Evolutionary conservation across 2,113 vertebrate species (phyloP).

Genomic region (Boulengeromyrus knoepffleri): DNA sequence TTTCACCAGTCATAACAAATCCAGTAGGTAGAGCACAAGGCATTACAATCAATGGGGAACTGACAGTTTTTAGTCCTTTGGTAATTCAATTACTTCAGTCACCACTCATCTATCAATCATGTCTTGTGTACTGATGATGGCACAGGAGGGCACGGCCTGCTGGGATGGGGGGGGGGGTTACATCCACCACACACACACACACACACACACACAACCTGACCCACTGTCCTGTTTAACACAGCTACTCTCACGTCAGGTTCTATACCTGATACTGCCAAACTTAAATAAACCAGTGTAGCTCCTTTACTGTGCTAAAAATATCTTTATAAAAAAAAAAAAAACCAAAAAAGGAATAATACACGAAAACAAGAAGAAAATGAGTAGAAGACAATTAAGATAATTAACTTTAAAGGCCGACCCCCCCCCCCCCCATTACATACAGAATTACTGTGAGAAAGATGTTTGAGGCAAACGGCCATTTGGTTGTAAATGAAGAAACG

Average conservation of each 20-base stretch:
- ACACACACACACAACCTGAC: not conserved
- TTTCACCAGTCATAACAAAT: not conserved
- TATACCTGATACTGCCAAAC: not conserved
- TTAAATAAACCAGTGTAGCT: not conserved
- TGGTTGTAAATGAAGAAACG: slow-evolving; percentile 20
- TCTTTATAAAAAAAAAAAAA: slow-evolving; percentile 1
- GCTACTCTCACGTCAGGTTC: not conserved
- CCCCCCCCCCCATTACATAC: slow-evolving; percentile 23
- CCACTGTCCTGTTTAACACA: not conserved
- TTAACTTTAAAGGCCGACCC: slow-evolving; percentile 24
- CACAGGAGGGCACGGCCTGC: not conserved
- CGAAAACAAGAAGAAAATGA: slow-evolving; percentile 18
- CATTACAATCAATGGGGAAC: not conserved
- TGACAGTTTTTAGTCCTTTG: not conserved
- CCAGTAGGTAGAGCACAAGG: not conserved
- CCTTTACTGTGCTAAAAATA: slow-evolving; percentile 8
- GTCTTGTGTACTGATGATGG: not conserved
- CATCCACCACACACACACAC: not conserved
- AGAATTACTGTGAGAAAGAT: slow-evolving; percentile 33
- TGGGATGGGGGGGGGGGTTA: not conserved
- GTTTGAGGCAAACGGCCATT: slow-evolving; percentile 27
- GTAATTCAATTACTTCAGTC: not conserved
- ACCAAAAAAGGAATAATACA: slow-evolving; percentile 12
- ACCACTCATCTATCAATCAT: not conserved
- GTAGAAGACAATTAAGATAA: slow-evolving; percentile 26